Base-by-base conservation (phyloP, 1,140 invertebrate genomes). In the Aphelenchoides besseyi region DNA sequence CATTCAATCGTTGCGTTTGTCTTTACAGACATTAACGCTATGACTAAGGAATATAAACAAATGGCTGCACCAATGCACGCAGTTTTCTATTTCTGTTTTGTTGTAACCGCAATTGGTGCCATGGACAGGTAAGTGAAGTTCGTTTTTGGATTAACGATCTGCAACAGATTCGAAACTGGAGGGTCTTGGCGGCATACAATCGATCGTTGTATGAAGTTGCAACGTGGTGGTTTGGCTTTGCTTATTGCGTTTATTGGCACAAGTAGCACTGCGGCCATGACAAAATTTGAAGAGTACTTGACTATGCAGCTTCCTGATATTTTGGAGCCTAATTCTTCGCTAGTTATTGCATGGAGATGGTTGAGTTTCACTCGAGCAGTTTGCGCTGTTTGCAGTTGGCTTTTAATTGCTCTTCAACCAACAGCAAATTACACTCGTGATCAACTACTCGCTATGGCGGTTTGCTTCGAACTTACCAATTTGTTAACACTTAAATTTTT, bases 51-150 rank as follows among this genome's bases (percentile, higher is more conserved):
- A 1, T 75, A 75, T 67, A 53, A 54, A 5, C 55, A 36, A 1
- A 54, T 75, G 48, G 67, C 57, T 32, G 64, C 71, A 18, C 70
- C 70, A 16, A 62, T 75, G 30, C 70, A 75, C 53, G 73, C 71
- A 8, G 70, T 41, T 1, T 75, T 72, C 35, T 67, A 68, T 41
- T 9, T 73, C 18, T 41, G 54, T 0, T 75, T 75, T 52, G 68
- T 32, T 8, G 9, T 75, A 28, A 41, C 33, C 26, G 29, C 48
- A 1, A 66, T 75, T n/a, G 68, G 59, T 3, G 63, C 70, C 1
- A 52, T 69, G 23, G 73, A 75, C 23, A 37, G 70, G 73, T 73
- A 30, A 12, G 71, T 32, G 0, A 3, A 8, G 30, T 9, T 3
- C 26, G 9, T 26, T 12, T 2, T 62, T 72, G 70, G 53, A 64